Percentiles rank a stretch among this genome's conserved stretches.
phyloP scores from a whole-genome alignment of 2,888 invertebrate genomes.

The Trichogramma evanescens region DNA sequence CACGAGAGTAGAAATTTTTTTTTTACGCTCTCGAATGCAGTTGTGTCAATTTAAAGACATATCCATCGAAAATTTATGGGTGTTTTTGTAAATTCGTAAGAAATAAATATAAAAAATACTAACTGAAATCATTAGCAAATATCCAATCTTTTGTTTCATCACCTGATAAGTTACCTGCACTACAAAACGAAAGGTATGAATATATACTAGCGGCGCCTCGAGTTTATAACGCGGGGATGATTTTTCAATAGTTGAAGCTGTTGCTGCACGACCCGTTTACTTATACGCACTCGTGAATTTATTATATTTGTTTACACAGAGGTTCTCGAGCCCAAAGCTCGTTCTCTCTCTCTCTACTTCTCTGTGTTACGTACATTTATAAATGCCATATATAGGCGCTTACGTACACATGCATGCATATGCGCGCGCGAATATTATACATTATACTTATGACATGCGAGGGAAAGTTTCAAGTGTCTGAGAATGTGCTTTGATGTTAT shows the following conservation, averaged over 20 bases:
- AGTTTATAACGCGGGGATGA: not conserved
- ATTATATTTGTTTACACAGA: conserved; percentile 10
- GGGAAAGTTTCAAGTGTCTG: conserved; percentile 5
- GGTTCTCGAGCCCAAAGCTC: not conserved
- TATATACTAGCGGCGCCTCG: too few relatives aligned
- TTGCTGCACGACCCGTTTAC: not conserved
- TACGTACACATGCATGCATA: not conserved
- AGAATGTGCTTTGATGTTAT: conserved; percentile 1
- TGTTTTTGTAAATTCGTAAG: too few relatives aligned
- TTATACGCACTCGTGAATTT: conserved; percentile 7
- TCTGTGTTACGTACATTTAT: not conserved
- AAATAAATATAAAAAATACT: too few relatives aligned
- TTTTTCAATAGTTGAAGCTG: conserved; percentile 3
- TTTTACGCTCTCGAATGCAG: too few relatives aligned
- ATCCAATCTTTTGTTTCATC: too few relatives aligned
- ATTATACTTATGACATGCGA: not conserved
- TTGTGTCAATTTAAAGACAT: too few relatives aligned
- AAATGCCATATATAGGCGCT: not conserved
- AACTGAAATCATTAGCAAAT: too few relatives aligned
- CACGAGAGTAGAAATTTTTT: too few relatives aligned
- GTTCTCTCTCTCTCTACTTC: too few relatives aligned
- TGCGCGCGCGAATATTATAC: not conserved
- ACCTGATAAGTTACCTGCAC: too few relatives aligned
- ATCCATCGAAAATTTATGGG: too few relatives aligned
- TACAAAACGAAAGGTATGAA: too few relatives aligned